Evolutionary conservation across 2,113 vertebrate genomes (phyloP).

Genomic region (Heteronetta atricapilla): DNA sequence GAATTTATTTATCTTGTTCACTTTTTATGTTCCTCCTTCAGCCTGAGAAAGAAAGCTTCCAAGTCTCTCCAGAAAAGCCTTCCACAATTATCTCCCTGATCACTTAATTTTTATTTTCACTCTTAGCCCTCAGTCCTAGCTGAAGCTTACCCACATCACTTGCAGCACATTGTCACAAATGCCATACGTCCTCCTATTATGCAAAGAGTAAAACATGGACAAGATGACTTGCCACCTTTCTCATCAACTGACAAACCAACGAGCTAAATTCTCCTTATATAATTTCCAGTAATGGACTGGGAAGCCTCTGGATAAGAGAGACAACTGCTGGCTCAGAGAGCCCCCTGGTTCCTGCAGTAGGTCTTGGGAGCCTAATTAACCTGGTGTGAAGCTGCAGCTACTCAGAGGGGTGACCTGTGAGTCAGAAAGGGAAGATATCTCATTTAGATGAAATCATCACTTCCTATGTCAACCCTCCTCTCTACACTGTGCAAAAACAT

Average conservation of each 20-base stretch:
- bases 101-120: neutral
- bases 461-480: neutral
- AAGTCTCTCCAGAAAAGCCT: neutral
- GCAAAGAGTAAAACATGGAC: neutral
- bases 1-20: neutral
- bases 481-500: neutral
- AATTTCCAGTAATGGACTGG: neutral
- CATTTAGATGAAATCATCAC: neutral
- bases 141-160: neutral
- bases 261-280: neutral
- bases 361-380: neutral
- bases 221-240: neutral
- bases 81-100: neutral
- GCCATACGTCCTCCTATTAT: neutral
- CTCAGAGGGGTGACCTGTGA: neutral
- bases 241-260: neutral
- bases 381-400: fast-evolving
- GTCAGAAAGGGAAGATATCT: neutral
- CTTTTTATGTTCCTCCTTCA: neutral
- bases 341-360: fast-evolving
- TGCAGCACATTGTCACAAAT: fast-evolving
- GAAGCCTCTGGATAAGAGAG: neutral
- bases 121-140: neutral
- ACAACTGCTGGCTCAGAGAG: neutral
- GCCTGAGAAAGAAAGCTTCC: neutral